Base-by-base conservation (phyloP, 2,113 vertebrate species). In the Empidonax alnorum region DNA sequence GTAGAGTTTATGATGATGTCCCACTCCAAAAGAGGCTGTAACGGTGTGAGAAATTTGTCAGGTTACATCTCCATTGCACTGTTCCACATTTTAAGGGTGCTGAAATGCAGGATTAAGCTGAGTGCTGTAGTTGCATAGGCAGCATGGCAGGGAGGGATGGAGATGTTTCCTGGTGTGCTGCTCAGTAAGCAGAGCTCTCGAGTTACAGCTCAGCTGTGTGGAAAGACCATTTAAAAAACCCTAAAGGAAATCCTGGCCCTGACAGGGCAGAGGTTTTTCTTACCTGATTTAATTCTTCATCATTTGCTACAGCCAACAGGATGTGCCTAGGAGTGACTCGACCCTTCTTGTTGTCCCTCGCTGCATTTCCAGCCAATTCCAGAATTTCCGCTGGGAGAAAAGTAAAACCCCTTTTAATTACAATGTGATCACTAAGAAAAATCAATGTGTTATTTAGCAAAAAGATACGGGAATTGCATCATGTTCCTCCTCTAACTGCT, bases 281-380 rank as follows among this genome's bases (percentile, higher is more conserved):
- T 96, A 99, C 99, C 99, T 99, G 99, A 97, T 99, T 99, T 71
- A 99, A 97, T 95, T 99, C 99, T 97, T 99, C 99, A 30, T 99
- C 99, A 1, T 99, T 99, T 97, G 99, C 99, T 91, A 99, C 98
- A 71, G 99, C 99, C 95, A 99, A 97, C 79, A 99, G 98, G 97
- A 99, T 99, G 98, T 99, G 99, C 79, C 99, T 98, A 24, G 99
- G 99, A 6, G 99, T 99, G 92, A 99, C 99, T 47, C 99, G 99
- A 41, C 99, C 99, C 96, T 99, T 99, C 98, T 99, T 99, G 96
- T 99, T 99, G 98, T 99, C 99, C 96, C 99, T 98, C 31, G 99
- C 99, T 53, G 99, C 99, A 27, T 99, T 99, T 83, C 99, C 99
- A 67, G 99, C 99, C 98, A 99, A 89, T 98, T 99, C 99, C 96